Percentiles rank a stretch among this genome's conserved stretches.
phyloP scores from a whole-genome alignment of 1,140 invertebrate genomes.

The Drosophila repleta region DNA sequence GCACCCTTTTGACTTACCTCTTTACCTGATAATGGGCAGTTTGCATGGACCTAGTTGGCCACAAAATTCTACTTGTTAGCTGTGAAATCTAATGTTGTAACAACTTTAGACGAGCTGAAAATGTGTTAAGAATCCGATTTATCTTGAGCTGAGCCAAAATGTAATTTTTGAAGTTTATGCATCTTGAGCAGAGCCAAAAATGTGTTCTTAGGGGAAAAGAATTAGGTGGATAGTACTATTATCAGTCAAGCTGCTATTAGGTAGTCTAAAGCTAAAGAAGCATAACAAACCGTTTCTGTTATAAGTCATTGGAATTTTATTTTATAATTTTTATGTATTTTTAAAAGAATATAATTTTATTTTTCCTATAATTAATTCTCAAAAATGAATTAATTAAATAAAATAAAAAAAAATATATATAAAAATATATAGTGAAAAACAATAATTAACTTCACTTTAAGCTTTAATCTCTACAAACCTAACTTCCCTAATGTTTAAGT shows the following conservation, averaged over 20 bases:
- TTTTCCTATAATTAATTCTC: no score
- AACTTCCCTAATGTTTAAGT: not conserved
- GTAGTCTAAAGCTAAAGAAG: no score
- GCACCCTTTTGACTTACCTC: not conserved
- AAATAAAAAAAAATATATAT: no score
- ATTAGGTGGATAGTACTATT: no score
- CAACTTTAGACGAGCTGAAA: conserved; percentile 10
- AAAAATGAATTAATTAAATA: no score
- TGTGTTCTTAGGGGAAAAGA: no score
- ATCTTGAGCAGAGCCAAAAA: no score
- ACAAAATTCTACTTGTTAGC: conserved; percentile 37
- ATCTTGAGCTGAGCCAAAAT: not conserved
- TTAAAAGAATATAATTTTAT: no score
- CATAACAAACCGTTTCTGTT: no score
- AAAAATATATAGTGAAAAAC: not conserved
- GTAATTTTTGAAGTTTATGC: not conserved
- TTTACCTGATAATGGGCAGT: conserved; percentile 35
- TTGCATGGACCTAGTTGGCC: conserved; percentile 22
- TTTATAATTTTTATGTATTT: no score
- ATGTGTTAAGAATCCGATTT: not conserved
- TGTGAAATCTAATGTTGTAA: conserved; percentile 60
- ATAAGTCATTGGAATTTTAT: no score
- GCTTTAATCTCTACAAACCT: not conserved
- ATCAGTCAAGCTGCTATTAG: no score
- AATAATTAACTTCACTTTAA: not conserved